These are phyloP conservation scores for Calosoma granatense DNA, from an alignment of 1,140 invertebrate genomes.

Conservation along the genomic window DNA sequence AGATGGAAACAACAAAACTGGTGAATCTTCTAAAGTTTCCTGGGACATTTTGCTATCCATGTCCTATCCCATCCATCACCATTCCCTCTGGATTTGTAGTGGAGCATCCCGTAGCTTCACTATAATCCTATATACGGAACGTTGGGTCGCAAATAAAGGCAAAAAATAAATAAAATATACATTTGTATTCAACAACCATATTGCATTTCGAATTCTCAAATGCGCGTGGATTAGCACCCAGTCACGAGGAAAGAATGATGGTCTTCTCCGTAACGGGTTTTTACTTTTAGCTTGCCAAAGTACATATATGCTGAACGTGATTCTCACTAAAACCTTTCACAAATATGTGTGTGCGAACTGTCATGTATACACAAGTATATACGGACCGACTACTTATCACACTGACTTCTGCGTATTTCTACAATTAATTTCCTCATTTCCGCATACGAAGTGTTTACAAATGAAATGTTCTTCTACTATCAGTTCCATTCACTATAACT, in stretches of 20 bases:
- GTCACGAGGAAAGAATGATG: not conserved
- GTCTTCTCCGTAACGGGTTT: not conserved
- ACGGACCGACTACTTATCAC: no score
- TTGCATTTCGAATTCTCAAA: constrained; percentile 6
- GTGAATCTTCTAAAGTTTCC: not conserved
- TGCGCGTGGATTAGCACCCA: not conserved
- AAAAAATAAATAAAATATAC: constrained; percentile 3
- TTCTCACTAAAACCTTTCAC: no score
- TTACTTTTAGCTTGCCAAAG: not conserved
- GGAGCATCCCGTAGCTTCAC: constrained; percentile 3
- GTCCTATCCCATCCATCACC: constrained; percentile 8
- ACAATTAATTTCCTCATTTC: no score
- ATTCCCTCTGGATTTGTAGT: constrained; percentile 1
- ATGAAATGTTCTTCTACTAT: no score
- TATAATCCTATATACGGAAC: constrained; percentile 2
- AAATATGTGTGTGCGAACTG: no score
- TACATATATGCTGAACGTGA: no score
- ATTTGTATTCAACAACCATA: constrained; percentile 4
- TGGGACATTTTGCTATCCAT: not conserved
- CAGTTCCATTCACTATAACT: no score
- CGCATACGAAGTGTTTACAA: no score
- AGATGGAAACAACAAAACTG: not conserved
- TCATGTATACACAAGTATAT: no score
- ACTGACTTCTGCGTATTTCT: no score
- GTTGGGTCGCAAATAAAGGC: constrained; percentile 1